Evolutionary conservation across 2,113 vertebrate species (phyloP).

Genomic region (Zapus hudsonius): DNA sequence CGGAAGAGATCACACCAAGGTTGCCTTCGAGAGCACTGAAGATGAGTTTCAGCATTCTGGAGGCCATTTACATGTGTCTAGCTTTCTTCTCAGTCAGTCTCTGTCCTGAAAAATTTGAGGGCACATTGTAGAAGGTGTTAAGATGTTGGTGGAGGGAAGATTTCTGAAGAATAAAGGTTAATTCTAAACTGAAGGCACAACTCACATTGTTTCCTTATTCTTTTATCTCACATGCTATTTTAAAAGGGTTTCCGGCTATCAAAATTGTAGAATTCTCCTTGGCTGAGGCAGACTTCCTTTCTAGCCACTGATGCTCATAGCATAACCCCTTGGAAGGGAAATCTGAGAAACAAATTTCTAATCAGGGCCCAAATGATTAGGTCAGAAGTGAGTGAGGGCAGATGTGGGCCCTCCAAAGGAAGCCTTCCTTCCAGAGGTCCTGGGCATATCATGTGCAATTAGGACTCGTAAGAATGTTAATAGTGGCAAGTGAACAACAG

Average conservation of each 20-base stretch:
- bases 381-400: not conserved
- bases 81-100: not conserved
- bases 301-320: not conserved
- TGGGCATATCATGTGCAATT: not conserved
- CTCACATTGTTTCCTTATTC: slow-evolving; percentile 22
- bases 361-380: slow-evolving; percentile 27
- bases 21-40: not conserved
- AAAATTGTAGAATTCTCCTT: slow-evolving; percentile 14
- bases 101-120: not conserved
- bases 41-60: not conserved
- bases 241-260: not conserved
- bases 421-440: not conserved
- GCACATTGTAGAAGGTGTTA: not conserved
- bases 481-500: not conserved
- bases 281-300: slow-evolving; percentile 38
- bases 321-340: slow-evolving; percentile 53
- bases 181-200: not conserved
- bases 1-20: not conserved
- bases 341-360: slow-evolving; percentile 42
- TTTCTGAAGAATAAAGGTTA: slow-evolving; percentile 36
- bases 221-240: not conserved
- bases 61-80: not conserved
- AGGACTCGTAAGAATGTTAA: slow-evolving; percentile 3
- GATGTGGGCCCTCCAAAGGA: not conserved
- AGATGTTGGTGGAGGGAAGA: not conserved